Evolutionary conservation across 2,113 vertebrate species (phyloP).

Genomic region (Delphinus delphis): DNA sequence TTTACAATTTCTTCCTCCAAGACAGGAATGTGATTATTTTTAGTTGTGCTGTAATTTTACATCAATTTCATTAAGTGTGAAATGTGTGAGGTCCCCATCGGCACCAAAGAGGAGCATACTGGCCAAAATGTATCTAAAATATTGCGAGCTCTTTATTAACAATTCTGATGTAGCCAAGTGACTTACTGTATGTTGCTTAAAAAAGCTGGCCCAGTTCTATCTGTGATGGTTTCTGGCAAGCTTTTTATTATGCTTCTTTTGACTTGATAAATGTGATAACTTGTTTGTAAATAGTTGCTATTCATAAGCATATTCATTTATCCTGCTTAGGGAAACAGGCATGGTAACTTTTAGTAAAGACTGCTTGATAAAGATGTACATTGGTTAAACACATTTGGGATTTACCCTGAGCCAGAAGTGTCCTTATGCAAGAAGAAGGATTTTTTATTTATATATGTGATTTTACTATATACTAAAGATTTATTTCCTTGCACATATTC

Average conservation of each 20-base stretch:
- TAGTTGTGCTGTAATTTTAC: not conserved
- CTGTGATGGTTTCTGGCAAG: not conserved
- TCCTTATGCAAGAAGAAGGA: not conserved
- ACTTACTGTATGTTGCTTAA: not conserved
- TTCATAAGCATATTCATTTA: not conserved
- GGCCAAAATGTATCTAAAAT: not conserved
- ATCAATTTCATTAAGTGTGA: not conserved
- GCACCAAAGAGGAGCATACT: not conserved
- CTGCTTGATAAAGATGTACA: not conserved
- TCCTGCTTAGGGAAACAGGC: not conserved
- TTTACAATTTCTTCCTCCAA: not conserved
- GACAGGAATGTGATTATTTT: not conserved
- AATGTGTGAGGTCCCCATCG: not conserved
- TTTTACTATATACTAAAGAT: not conserved
- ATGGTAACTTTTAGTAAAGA: not conserved
- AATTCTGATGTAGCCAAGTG: not conserved
- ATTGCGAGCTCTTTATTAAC: not conserved
- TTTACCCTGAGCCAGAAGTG: not conserved
- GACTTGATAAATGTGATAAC: not conserved
- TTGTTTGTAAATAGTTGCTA: not conserved
- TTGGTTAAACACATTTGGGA: not conserved
- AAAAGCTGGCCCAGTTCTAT: not conserved
- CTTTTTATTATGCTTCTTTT: not conserved
- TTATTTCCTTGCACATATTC: not conserved
- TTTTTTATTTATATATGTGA: slow-evolving; percentile 8